These are phyloP conservation scores for Himalopsyche japonica DNA, from an alignment of 2,888 invertebrate species.

Conservation along the genomic window DNA sequence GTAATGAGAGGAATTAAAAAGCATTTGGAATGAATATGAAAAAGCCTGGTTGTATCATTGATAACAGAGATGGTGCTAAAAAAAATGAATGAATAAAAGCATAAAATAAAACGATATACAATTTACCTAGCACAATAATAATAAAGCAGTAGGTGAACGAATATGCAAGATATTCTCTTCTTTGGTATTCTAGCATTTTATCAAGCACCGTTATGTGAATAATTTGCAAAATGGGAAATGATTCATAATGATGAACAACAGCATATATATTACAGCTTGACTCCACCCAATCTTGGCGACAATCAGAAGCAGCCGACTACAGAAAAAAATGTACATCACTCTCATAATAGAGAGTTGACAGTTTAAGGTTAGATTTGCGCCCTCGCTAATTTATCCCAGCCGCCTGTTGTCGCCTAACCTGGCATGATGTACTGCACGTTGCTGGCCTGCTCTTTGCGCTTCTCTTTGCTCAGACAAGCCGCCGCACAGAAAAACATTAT, in stretches of 20 bases:
- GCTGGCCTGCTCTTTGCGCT: slow-evolving; percentile 71
- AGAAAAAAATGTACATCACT: neutral
- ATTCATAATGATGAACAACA: neutral
- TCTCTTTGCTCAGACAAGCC: slow-evolving; percentile 76
- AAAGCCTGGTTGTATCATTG: neutral
- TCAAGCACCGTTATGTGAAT: neutral
- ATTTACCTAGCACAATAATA: neutral
- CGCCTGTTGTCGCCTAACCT: slow-evolving; percentile 64
- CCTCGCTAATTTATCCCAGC: neutral
- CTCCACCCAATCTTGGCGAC: slow-evolving; percentile 23
- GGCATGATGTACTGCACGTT: slow-evolving; percentile 90
- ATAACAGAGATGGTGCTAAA: neutral
- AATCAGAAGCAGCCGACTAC: slow-evolving; percentile 28
- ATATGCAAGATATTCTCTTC: neutral
- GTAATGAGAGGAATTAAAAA: neutral
- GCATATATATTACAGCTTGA: slow-evolving; percentile 26
- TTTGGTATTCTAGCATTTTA: neutral
- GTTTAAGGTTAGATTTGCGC: neutral
- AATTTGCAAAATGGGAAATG: neutral
- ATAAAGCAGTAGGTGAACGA: neutral
- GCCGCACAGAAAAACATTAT: slow-evolving; percentile 80
- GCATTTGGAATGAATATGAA: neutral
- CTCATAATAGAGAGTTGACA: neutral
- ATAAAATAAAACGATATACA: neutral
- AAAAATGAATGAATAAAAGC: neutral